Evolutionary conservation across 2,888 invertebrate genomes (phyloP), one percentile per base, ranked within the genome.

Genomic region (Augochlorella aurata): DNA sequence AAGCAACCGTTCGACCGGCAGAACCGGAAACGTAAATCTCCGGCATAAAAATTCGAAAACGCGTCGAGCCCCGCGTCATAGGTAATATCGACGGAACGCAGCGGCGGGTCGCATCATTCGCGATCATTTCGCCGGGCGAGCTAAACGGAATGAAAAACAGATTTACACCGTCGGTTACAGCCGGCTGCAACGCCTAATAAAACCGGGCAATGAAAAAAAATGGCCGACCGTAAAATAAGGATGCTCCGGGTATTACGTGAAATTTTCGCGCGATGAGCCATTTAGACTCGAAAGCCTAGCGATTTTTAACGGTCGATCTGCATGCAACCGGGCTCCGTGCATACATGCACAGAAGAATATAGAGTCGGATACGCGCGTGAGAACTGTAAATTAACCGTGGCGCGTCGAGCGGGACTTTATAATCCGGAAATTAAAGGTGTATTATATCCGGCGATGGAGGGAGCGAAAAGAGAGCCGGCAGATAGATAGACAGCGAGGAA

Each of bases 381-480:
- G 89, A 89, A 89, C 87, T 89, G 89, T 90, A 90, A 91, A 92
- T 92, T 90, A 92, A 90, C 88, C 89, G 87, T 85, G 85, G 83
- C 88, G 86, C 90, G 87, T 90, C 89, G 89, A 89, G 88, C 89
- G 87, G 88, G 90, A 91, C 91, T 92, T 93, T 92, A 92, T 92
- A 92, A 92, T 92, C 91, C 93, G 92, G 92, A 93, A 93, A 92
- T 93, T 92, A 92, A 93, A 93, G 90, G 91, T 91, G 91, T 91
- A 91, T 93, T 92, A 92, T 92, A 92, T 92, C 90, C 90, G 91
- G 90, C 65, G 65, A 5, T n/a, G 65, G 44, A 63, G 29, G 24
- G 14, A 58, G 24, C 58, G 21, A 24, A 61, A 18, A 29, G 18
- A 63, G 61, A 9, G 10, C 5, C 38, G 38, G 38, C 5, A 38